A percentile compares a stretch with the other conserved stretches of the same genome.
Evolutionary conservation across 2,888 invertebrate species (phyloP).

Genomic region (Xanthorhoe designata): DNA sequence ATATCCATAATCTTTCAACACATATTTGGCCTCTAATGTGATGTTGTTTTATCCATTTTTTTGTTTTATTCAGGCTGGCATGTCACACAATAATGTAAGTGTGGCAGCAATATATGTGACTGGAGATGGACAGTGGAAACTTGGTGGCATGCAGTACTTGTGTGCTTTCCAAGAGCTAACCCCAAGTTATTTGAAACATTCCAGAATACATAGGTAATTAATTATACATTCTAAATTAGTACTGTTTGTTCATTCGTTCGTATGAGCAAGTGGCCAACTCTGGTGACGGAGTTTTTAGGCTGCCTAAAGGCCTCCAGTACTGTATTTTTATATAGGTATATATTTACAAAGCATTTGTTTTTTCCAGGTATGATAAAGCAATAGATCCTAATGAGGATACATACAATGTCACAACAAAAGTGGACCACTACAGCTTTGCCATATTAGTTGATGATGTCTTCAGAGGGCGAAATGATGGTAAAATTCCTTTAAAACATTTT

Average conservation of each 20-base stretch:
- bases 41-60: constrained; percentile 3
- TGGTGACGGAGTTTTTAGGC: too few relatives aligned
- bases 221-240: too few relatives aligned
- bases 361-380: constrained; percentile 88
- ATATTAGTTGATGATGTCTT: constrained; percentile 91
- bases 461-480: constrained; percentile 85
- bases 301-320: too few relatives aligned
- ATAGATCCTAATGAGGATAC: constrained; percentile 89
- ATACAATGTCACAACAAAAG: constrained; percentile 82
- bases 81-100: constrained; percentile 94
- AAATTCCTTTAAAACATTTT: constrained; percentile 11
- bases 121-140: constrained; percentile 94
- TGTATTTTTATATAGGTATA: too few relatives aligned
- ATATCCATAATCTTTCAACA: background rate
- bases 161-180: constrained; percentile 89
- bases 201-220: constrained; percentile 84
- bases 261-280: too few relatives aligned
- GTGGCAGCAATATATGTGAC: constrained; percentile 92
- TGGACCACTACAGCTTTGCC: constrained; percentile 93
- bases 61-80: constrained; percentile 83
- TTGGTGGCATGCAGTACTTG: constrained; percentile 94
- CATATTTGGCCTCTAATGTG: background rate
- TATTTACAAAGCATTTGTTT: too few relatives aligned
- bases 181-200: constrained; percentile 87
- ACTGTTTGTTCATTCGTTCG: too few relatives aligned